Evolutionary conservation across 1,140 invertebrate species (phyloP).

Genomic region (Theocolax elegans): DNA sequence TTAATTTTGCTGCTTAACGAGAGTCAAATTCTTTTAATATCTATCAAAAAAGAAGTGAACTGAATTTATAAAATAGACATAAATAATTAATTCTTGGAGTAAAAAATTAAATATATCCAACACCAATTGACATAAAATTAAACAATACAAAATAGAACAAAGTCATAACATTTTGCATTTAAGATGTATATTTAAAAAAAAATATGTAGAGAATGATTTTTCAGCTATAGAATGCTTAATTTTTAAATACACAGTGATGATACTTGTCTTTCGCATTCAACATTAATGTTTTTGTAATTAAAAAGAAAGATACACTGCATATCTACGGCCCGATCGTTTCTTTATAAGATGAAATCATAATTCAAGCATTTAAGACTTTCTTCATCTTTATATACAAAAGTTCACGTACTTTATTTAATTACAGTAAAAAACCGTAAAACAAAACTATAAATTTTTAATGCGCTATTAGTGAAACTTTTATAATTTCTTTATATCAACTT

Average conservation of each 20-base stretch:
- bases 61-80: too few species aligned
- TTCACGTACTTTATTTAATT: not conserved
- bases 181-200: slow-evolving; percentile 26
- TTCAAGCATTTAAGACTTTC: slow-evolving; percentile 2
- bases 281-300: not conserved
- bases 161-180: slow-evolving; percentile 8
- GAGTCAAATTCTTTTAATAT: too few species aligned
- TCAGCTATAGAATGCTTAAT: slow-evolving; percentile 19
- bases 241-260: not conserved
- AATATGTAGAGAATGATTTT: slow-evolving; percentile 21
- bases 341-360: slow-evolving; percentile 2
- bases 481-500: not conserved
- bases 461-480: too few species aligned
- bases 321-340: not conserved
- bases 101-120: too few species aligned
- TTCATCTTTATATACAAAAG: not conserved
- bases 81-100: too few species aligned
- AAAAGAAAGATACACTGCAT: not conserved
- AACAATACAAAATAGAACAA: slow-evolving; percentile 12
- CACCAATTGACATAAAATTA: not conserved
- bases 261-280: slow-evolving; percentile 5
- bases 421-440: slow-evolving; percentile 12
- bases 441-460: not conserved
- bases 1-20: too few species aligned
- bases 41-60: too few species aligned